These are phyloP conservation scores for Mesaphorura yosii DNA, from an alignment of 1,140 invertebrate species.

Conservation along the genomic window DNA sequence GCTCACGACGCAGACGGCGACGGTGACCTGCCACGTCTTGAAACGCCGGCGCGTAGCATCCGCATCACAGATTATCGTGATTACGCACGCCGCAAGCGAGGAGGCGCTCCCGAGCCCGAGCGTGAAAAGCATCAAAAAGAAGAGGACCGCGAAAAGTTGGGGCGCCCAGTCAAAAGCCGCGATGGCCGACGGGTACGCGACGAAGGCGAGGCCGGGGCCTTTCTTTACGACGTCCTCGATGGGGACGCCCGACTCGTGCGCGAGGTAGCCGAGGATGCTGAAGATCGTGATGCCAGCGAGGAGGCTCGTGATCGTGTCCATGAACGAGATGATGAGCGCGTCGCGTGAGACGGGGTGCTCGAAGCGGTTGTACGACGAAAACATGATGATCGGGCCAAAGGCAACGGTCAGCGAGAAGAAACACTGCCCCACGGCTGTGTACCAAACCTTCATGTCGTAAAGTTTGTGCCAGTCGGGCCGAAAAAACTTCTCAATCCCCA, in stretches of 20 bases:
- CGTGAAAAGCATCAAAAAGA: slow-evolving; percentile 34
- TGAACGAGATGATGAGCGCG: slow-evolving; percentile 40
- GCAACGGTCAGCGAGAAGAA: slow-evolving; percentile 42
- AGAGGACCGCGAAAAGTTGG: slow-evolving; percentile 38
- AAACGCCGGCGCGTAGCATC: slow-evolving; percentile 49
- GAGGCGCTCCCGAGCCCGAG: slow-evolving; percentile 32
- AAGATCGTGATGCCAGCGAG: slow-evolving; percentile 44
- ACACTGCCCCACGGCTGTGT: slow-evolving; percentile 40
- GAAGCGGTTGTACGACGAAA: slow-evolving; percentile 29
- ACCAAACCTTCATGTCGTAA: slow-evolving; percentile 51
- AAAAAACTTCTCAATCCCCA: slow-evolving; percentile 55
- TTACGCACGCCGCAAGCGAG: slow-evolving; percentile 52
- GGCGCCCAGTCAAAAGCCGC: slow-evolving; percentile 63
- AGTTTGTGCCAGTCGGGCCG: slow-evolving; percentile 57
- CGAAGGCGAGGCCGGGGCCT: slow-evolving; percentile 64
- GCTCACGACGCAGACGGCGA: slow-evolving; percentile 44
- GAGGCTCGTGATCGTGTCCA: slow-evolving; percentile 43
- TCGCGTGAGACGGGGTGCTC: slow-evolving; percentile 35
- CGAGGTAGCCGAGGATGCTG: slow-evolving; percentile 39
- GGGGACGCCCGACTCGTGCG: slow-evolving; percentile 35
- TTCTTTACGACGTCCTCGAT: slow-evolving; percentile 52
- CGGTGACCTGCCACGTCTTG: slow-evolving; percentile 49
- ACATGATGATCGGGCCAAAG: slow-evolving; percentile 43
- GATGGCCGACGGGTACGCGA: slow-evolving; percentile 56
- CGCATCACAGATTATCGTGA: slow-evolving; percentile 56